Evolutionary conservation across 2,888 invertebrate species (phyloP), one percentile per base, ranked within the genome.

Genomic region (Amphipyra tragopoginis): DNA sequence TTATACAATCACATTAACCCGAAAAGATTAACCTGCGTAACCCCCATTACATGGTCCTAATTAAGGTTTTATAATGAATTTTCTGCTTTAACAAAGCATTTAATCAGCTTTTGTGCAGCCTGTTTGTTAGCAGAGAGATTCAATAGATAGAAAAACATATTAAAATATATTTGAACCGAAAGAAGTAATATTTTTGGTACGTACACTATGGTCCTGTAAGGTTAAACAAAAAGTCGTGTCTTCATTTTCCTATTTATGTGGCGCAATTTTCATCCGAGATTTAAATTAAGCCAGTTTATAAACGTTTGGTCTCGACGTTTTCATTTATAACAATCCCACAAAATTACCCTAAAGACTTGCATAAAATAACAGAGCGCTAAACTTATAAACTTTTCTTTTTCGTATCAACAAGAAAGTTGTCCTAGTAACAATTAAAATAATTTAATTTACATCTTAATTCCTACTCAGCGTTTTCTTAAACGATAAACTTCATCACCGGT

Each of bases 1-100:
- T 38, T 50, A 53, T 50, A 29, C 56, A 34, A 39, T 38, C 36
- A 13, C n/a, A 54, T 58, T 50, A 53, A 50, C 56, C 55, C 36
- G 0, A 44, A 54, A 58, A 49, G 29, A 43, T 56, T 53, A 62
- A 51, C 47, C 38, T 54, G 29, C 53, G 34, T 11, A 7, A 21
- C 8, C 21, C n/a, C 26, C 34, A 26, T 57, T 44, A 57, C 14
- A 21, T 36, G 39, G 39, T 51, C 50, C 49, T 43, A 57, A 69
- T 57, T 51, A 68, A 43, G 43, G 15, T n/a, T n/a, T n/a, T 53
- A 42, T n/a, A 8, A 43, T 45, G 15, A 44, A 39, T 43, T 57
- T 29, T 29, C n/a, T 10, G 51, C 15, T 38, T 65, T 39, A 58
- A 58, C 15, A 15, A 21, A 21, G 29, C 10, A 6, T 29, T 33